Percentiles rank a stretch among this genome's conserved stretches.
Evolutionary conservation across 2,113 vertebrate genomes (phyloP).

Genomic region (Semicossyphus pulcher): DNA sequence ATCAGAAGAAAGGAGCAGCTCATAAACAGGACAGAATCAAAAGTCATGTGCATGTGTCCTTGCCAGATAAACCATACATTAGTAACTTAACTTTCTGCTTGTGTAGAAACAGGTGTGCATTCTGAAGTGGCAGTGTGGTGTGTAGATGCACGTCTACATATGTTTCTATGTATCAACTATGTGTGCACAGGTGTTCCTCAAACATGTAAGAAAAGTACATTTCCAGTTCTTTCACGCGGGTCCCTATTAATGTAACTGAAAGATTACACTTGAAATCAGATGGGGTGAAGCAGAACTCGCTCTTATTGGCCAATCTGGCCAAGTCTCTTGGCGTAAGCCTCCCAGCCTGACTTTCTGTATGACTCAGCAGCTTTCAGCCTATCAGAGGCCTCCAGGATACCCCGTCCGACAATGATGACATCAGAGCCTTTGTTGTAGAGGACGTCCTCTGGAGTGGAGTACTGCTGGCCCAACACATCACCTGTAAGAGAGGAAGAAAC

Average conservation of each 20-base stretch:
- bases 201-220: background rate
- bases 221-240: background rate
- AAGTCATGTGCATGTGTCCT: background rate
- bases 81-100: background rate
- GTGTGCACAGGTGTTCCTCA: background rate
- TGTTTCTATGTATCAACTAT: background rate
- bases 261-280: background rate
- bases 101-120: background rate
- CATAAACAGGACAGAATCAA: background rate
- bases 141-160: background rate
- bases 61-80: background rate
- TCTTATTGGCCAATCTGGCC: slow-evolving; percentile 22
- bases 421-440: slow-evolving; percentile 89
- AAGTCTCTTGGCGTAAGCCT: slow-evolving; percentile 87
- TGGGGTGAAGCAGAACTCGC: background rate
- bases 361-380: slow-evolving; percentile 84
- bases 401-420: slow-evolving; percentile 95
- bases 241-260: background rate
- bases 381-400: slow-evolving; percentile 86
- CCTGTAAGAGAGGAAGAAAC: slow-evolving; percentile 74
- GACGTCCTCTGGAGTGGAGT: slow-evolving; percentile 89
- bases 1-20: slow-evolving; percentile 4
- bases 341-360: slow-evolving; percentile 92
- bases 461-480: slow-evolving; percentile 92
- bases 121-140: background rate